Evolutionary conservation across 92 coral and sea anemone species (phyloP).

Genomic region (Diadumene lineata): DNA sequence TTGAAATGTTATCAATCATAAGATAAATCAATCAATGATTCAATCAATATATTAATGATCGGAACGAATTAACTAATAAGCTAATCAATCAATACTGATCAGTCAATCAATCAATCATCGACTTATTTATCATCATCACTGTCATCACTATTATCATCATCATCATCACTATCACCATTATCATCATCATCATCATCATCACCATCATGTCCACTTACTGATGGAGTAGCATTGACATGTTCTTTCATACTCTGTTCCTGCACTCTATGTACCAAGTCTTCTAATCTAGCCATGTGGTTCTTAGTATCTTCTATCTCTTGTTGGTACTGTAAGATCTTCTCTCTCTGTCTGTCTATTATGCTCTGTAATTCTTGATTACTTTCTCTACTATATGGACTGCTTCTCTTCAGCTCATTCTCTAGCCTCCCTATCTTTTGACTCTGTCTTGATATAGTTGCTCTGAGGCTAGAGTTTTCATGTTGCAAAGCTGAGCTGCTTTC

Average conservation of each 20-base stretch:
- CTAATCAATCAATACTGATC: too few relatives aligned
- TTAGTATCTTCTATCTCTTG: constrained; percentile 91
- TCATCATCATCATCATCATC: neutral
- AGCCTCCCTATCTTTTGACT: constrained; percentile 97
- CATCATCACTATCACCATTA: neutral
- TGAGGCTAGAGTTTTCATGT: constrained; percentile 78
- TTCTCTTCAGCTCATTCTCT: constrained; percentile 79
- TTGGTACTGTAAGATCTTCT: constrained; percentile 85
- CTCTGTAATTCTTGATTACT: constrained; percentile 59
- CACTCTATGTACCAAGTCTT: constrained; percentile 88
- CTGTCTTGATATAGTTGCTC: constrained; percentile 95
- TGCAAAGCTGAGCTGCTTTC: constrained; percentile 82
- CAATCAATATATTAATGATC: too few relatives aligned
- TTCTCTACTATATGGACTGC: constrained; percentile 58
- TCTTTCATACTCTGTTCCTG: constrained; percentile 96
- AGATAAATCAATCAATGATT: neutral
- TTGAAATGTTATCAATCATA: neutral
- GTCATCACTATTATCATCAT: neutral
- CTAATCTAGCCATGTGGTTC: constrained; percentile 87
- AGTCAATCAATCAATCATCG: neutral
- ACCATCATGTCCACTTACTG: constrained; percentile 50
- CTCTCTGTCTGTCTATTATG: constrained; percentile 77
- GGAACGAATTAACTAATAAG: too few relatives aligned
- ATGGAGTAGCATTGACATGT: constrained; percentile 90
- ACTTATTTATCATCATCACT: neutral